Evolutionary conservation across 2,113 vertebrate species (phyloP).

Genomic region (Sander lucioperca): DNA sequence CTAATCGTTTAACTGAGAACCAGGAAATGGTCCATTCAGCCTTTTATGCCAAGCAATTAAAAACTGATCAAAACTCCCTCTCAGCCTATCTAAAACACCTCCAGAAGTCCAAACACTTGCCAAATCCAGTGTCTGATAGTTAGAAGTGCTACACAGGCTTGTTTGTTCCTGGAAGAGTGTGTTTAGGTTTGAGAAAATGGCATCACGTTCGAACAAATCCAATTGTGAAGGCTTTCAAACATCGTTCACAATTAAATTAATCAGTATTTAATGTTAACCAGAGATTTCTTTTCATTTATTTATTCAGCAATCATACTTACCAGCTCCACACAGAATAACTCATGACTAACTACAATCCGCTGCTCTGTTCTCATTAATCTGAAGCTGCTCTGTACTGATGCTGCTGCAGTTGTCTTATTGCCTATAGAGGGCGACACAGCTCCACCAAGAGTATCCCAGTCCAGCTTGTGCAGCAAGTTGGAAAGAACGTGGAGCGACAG

Average conservation of each 20-base stretch:
- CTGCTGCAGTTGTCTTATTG: not conserved
- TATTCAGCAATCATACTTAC: conserved; percentile 46
- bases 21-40: conserved; percentile 69
- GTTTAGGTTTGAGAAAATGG: conserved; percentile 49
- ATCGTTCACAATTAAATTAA: conserved; percentile 14
- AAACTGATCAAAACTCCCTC: conserved; percentile 72
- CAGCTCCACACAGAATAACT: conserved; percentile 22
- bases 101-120: conserved; percentile 29
- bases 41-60: conserved; percentile 70
- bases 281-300: conserved; percentile 36
- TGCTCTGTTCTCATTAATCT: conserved; percentile 17
- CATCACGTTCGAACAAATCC: conserved; percentile 17
- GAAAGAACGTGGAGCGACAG: conserved; percentile 37
- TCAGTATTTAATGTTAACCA: conserved; percentile 18
- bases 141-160: not conserved
- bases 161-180: conserved; percentile 21
- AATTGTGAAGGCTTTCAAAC: conserved; percentile 49
- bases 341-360: not conserved
- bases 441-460: conserved; percentile 7
- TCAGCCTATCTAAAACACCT: conserved; percentile 52
- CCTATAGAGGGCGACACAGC: conserved; percentile 67
- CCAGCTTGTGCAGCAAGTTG: conserved; percentile 16
- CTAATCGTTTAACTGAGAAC: conserved; percentile 72
- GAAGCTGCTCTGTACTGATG: not conserved
- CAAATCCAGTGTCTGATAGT: conserved; percentile 20